Evolutionary conservation across 2,113 vertebrate genomes (phyloP).

Genomic region (Scortum barcoo): DNA sequence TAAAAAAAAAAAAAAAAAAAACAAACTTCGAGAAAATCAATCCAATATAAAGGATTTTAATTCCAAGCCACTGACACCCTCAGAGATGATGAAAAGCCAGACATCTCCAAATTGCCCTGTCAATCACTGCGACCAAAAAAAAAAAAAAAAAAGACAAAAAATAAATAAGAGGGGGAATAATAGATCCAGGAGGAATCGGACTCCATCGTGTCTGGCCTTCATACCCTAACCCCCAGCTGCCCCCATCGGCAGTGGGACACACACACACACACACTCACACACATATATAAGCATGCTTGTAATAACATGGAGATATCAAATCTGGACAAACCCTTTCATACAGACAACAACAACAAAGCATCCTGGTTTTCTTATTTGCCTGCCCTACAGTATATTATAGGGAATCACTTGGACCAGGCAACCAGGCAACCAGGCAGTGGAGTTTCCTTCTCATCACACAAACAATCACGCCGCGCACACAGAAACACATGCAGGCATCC

Average conservation of each 20-base stretch:
- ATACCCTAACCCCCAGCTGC: not conserved
- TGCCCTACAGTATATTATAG: not conserved
- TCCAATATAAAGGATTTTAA: slow-evolving; percentile 81
- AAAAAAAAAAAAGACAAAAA: slow-evolving; percentile 71
- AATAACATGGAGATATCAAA: slow-evolving; percentile 31
- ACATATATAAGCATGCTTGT: slow-evolving; percentile 10
- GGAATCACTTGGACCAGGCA: not conserved
- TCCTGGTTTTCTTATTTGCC: not conserved
- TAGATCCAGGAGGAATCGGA: slow-evolving; percentile 42
- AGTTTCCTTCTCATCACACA: slow-evolving; percentile 11
- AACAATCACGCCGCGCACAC: not conserved
- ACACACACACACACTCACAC: no score
- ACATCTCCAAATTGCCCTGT: slow-evolving; percentile 84
- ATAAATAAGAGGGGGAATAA: slow-evolving; percentile 54
- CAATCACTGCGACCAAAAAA: slow-evolving; percentile 79
- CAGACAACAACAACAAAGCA: slow-evolving; percentile 5
- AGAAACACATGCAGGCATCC: slow-evolving; percentile 10
- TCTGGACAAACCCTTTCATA: slow-evolving; percentile 25
- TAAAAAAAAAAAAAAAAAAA: slow-evolving; percentile 57
- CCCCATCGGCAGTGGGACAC: not conserved
- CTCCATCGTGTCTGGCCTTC: not conserved
- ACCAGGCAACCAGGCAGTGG: not conserved
- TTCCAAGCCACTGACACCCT: slow-evolving; percentile 76
- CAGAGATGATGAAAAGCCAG: slow-evolving; percentile 76
- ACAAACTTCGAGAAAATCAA: slow-evolving; percentile 65